Percentiles rank a stretch among this genome's conserved stretches.
Conservation (phyloP, 37 sponge, comb jelly and placozoan genomes). For the Halichondria panicea region DNA sequence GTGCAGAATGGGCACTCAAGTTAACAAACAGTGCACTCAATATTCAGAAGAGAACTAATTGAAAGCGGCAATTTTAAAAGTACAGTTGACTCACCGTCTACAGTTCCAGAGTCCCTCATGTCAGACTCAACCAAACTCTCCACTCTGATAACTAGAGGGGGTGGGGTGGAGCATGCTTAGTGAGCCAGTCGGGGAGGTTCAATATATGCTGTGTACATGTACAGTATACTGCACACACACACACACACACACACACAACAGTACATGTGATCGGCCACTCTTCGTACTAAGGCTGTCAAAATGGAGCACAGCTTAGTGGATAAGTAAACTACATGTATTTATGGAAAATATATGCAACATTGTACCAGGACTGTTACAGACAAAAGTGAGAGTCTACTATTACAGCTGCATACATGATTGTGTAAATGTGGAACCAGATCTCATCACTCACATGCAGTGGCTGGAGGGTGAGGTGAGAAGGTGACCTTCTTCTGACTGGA, state of each 20-base stretch:
- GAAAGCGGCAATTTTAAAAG: not conserved
- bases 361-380: too few species aligned
- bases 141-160: constrained; percentile 12
- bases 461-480: constrained; percentile 68
- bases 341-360: too few species aligned
- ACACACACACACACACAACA: too few species aligned
- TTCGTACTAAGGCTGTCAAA: too few species aligned
- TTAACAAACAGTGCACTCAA: not conserved
- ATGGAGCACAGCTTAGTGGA: too few species aligned
- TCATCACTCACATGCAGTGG: constrained; percentile 53
- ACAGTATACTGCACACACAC: too few species aligned
- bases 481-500: constrained; percentile 59
- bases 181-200: too few species aligned
- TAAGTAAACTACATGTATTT: too few species aligned
- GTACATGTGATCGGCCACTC: too few species aligned
- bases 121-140: constrained; percentile 36
- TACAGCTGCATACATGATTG: not conserved
- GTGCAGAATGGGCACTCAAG: too few species aligned
- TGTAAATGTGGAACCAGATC: not conserved
- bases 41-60: not conserved
- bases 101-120: not conserved
- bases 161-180: too few species aligned
- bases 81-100: constrained; percentile 19
- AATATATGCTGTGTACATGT: too few species aligned
- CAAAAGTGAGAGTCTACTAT: not conserved